phyloP scores from a whole-genome alignment of 1,140 invertebrate genomes.

The Brachionus paranguensis region DNA sequence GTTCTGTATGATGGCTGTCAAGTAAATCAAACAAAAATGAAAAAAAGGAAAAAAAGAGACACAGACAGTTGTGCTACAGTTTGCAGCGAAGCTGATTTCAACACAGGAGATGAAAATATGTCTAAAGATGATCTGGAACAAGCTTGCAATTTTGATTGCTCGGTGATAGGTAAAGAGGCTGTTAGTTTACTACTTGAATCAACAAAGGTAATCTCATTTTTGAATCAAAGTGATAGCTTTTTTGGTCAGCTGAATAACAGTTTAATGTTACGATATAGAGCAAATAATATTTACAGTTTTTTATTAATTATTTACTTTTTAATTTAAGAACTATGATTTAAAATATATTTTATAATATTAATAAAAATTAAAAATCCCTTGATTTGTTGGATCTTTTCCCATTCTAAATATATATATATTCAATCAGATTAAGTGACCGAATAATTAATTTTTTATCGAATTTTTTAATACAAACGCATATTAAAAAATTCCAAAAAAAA shows the following conservation, averaged over 20 bases:
- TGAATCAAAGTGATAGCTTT: neutral
- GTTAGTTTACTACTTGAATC: neutral
- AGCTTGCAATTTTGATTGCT: neutral
- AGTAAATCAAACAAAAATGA: neutral
- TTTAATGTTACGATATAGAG: neutral
- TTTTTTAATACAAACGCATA: too few relatives aligned
- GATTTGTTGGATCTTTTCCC: too few relatives aligned
- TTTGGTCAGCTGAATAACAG: neutral
- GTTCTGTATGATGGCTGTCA: neutral
- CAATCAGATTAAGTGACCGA: too few relatives aligned
- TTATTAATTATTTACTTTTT: neutral
- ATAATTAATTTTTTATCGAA: too few relatives aligned
- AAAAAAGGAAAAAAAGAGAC: neutral
- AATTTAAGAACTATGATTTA: too few relatives aligned
- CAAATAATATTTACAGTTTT: neutral
- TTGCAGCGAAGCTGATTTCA: neutral
- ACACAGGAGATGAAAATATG: neutral
- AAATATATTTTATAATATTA: too few relatives aligned
- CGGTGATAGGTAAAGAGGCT: neutral
- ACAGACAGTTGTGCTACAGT: neutral
- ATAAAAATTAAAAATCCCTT: too few relatives aligned
- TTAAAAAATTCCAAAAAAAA: too few relatives aligned
- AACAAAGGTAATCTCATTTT: neutral
- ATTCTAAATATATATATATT: too few relatives aligned
- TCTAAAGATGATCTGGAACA: neutral